These are phyloP conservation scores for Crocuta crocuta DNA, from an alignment of 2,113 vertebrate species.

Conservation along the genomic window DNA sequence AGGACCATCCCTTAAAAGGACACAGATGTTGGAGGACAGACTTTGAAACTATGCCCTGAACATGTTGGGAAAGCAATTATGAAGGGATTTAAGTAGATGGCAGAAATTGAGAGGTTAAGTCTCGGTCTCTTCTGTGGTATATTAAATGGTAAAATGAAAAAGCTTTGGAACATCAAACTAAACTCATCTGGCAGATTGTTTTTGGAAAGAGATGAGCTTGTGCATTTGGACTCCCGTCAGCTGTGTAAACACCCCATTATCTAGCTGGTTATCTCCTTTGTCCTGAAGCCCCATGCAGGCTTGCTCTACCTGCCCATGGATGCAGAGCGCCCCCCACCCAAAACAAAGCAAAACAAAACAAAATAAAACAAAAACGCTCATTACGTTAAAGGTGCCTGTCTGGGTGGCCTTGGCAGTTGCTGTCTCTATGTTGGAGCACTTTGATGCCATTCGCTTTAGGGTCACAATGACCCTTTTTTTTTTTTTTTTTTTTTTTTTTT, in stretches of 20 bases:
- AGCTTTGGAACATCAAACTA: constrained; percentile 82
- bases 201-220: constrained; percentile 76
- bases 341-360: no score
- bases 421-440: rapidly evolving
- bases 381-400: not conserved
- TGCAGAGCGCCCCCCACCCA: no score
- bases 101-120: constrained; percentile 70
- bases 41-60: constrained; percentile 13
- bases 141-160: constrained; percentile 83
- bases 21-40: constrained; percentile 62
- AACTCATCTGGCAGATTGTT: constrained; percentile 84
- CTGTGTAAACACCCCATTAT: constrained; percentile 73
- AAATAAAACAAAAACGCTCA: not conserved
- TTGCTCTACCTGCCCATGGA: not conserved
- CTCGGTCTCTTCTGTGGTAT: constrained; percentile 61
- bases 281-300: not conserved
- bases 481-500: not conserved
- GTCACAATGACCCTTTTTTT: not conserved
- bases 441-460: not conserved
- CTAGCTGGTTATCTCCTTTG: constrained; percentile 13
- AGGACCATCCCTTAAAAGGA: not conserved
- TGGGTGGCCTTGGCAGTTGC: not conserved
- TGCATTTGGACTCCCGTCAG: constrained; percentile 75
- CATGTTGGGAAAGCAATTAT: constrained; percentile 74
- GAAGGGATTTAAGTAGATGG: constrained; percentile 72